A percentile compares a stretch with the other conserved stretches of the same genome.
These are phyloP conservation scores for Yponomeuta evonymella DNA, from an alignment of 2,888 invertebrate species.

Conservation along the genomic window DNA sequence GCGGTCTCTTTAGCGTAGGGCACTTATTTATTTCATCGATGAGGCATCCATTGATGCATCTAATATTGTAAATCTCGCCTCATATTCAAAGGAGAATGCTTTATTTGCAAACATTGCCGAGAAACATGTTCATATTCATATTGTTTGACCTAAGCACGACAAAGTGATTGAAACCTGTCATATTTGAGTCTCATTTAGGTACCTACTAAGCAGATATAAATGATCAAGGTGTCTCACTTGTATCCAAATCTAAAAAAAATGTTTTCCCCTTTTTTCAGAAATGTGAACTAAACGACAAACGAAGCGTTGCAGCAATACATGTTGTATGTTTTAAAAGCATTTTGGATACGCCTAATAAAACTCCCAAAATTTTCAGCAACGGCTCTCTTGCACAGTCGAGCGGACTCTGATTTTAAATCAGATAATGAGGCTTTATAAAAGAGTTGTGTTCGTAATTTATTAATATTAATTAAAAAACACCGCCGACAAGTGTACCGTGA, in stretches of 20 bases:
- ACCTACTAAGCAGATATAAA: no score
- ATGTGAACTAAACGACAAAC: slow-evolving; percentile 31
- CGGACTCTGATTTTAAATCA: slow-evolving; percentile 40
- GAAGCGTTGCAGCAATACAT: slow-evolving; percentile 38
- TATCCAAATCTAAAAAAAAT: not conserved
- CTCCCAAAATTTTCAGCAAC: slow-evolving; percentile 28
- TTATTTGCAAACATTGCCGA: no score
- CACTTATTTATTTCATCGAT: no score
- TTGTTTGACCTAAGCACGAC: no score
- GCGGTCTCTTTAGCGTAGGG: no score
- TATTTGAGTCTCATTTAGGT: no score
- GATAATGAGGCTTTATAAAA: slow-evolving; percentile 41
- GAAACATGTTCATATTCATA: no score
- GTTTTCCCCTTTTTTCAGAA: not conserved
- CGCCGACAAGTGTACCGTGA: slow-evolving; percentile 60
- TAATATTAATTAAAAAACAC: slow-evolving; percentile 68
- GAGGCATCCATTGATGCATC: no score
- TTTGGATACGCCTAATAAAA: slow-evolving; percentile 60
- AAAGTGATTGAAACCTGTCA: no score
- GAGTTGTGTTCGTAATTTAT: slow-evolving; percentile 47
- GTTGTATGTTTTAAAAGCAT: not conserved
- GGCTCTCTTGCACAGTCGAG: slow-evolving; percentile 27
- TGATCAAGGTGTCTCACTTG: no score
- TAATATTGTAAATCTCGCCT: no score
- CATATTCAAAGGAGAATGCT: no score